Base-by-base conservation (phyloP, 2,113 vertebrate genomes). In the Gallinago jamesoni region DNA sequence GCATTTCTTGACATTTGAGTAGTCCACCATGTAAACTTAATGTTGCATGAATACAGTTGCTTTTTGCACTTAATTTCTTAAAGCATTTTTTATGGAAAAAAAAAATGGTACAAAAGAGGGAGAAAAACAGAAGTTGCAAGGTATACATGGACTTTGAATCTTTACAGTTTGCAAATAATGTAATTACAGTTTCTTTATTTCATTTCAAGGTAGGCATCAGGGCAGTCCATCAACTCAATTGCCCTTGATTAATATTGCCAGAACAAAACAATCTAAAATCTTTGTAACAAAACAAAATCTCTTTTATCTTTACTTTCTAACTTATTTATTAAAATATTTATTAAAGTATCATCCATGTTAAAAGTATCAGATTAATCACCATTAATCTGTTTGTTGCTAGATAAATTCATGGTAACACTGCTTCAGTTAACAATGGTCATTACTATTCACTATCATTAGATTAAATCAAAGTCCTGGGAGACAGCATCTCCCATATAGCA, bases 101-200 rank as follows among this genome's bases (percentile, higher is more conserved):
- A 39, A 69, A 48, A 18, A 5, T 35, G 7, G 13, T 39, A 31
- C 19, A 27, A 45, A 43, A 47, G 14, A 39, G 14, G 10, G 52
- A 81, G 15, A 66, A 95, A 63, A 56, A 57, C 27, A 13, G 18
- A 78, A 62, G 7, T 20, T 17, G 23, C 30, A 48, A 35, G 2
- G 6, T 23, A n/a, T 39, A 48, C 1, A 11, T 0, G 3, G 30
- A 28, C 28, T 60, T 84, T 3, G 4, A 83, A 90, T 15, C 0
- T 80, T 83, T 83, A 50, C 9, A 22, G 4, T 55, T 84, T 70
- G 5, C 5, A 93, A 50, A 77, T 84, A 78, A 59, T 41, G 1
- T 47, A 9, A 67, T 81, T 64, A 2, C 6, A 75, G 5, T 3
- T 81, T 78, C 64, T 62, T 84, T 53, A 8, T 60, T 90, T 76